Base-by-base conservation (phyloP, 35 echinoderm and acorn worm genomes). In the Apostichopus californicus region DNA sequence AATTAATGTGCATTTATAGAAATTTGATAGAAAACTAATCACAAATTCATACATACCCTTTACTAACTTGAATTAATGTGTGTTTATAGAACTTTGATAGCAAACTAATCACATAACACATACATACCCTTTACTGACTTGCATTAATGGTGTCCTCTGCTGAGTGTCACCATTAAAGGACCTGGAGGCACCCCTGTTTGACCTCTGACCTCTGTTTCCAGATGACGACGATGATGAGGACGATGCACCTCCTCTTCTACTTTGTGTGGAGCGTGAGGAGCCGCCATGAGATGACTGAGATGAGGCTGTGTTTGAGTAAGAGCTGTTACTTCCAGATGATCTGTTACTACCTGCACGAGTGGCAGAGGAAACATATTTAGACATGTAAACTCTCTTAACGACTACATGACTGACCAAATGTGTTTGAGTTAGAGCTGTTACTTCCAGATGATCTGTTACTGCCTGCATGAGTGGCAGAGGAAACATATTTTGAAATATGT, bases 141-240 rank as follows among this genome's bases (percentile, higher is more conserved):
- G 58, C 6, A 12, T 57, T 57, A 85, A 59, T 20, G 54, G 54
- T 58, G 56, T 60, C 55, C 56, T 56, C 54, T 56, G 56, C 81
- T 15, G 60, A 18, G 0, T 57, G 9, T 55, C 24, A 12, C 22
- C 72, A 52, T 64, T 89, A 64, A 66, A 34, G 8, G 86, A 73
- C 10, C 68, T 68, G 34, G 28, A 60, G 20, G 86, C 71, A 58
- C 86, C 23, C 24, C 34, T 68, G 11, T 75, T 72, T 68, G 63
- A 89, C 86, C 86, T 64, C 64, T 75, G 86, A 89, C 86, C 86
- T 55, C 86, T 46, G 10, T 64, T 64, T 72, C 57, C 28, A 89
- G 9, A 85, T 85, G 81, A 85, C 18, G 57, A 61, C 3, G 34
- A 57, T 17, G 80, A 34, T 17, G 80, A 34, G 9, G 80, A 55